Conservation (phyloP, 2,113 vertebrate species). For the Urocolius indicus region DNA sequence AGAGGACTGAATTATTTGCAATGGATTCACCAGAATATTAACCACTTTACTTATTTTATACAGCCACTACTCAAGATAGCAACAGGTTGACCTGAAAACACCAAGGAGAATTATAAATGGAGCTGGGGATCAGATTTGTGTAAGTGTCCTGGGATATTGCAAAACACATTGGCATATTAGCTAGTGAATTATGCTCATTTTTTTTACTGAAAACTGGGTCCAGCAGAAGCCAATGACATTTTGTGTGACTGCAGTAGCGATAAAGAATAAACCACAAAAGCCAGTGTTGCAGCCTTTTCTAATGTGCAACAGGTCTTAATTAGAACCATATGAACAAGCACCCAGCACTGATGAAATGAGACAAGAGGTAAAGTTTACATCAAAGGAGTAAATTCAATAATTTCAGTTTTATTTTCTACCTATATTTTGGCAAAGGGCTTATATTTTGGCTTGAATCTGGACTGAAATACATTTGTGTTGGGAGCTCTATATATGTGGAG, state of each 20-base stretch:
- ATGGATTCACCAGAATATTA: constrained; percentile 25
- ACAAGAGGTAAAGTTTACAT: not conserved
- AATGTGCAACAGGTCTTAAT: not conserved
- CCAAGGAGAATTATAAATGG: not conserved
- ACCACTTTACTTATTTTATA: constrained; percentile 3
- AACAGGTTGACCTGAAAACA: constrained; percentile 6
- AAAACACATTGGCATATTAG: not conserved
- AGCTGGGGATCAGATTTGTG: not conserved
- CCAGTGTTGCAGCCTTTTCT: not conserved
- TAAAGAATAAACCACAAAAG: not conserved
- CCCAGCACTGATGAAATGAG: not conserved
- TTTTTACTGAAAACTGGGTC: not conserved
- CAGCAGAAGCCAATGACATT: not conserved
- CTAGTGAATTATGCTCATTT: not conserved
- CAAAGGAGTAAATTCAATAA: not conserved
- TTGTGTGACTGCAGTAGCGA: not conserved
- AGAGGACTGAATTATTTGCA: not conserved
- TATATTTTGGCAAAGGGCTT: not conserved
- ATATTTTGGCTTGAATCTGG: not conserved
- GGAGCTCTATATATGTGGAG: not conserved
- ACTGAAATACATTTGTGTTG: not conserved
- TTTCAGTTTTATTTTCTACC: not conserved
- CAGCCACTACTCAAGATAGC: not conserved
- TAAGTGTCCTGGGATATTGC: not conserved
- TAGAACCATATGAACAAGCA: not conserved